Evolutionary conservation across 2,888 invertebrate genomes (phyloP).

Genomic region (Lomographa bimaculata): DNA sequence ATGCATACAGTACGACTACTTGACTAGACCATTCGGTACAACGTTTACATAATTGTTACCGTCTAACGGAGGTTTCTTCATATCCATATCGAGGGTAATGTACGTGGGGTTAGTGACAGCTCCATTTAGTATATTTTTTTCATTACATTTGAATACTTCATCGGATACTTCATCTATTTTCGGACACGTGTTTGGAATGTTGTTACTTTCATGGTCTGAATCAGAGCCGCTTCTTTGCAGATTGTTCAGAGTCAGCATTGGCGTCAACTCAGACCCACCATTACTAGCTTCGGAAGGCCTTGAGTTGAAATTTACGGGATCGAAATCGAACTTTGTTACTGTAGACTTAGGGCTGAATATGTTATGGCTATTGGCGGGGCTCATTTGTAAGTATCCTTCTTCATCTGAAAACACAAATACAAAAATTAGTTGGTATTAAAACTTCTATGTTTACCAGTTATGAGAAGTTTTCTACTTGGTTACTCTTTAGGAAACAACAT

Average conservation of each 20-base stretch:
- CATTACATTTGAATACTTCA: conserved; percentile 68
- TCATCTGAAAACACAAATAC: conserved; percentile 55
- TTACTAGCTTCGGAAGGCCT: conserved; percentile 51
- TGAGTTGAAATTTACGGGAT: conserved; percentile 57
- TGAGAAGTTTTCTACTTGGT: too few relatives aligned
- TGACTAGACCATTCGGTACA: conserved; percentile 75
- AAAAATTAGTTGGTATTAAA: background rate
- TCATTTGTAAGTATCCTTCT: conserved; percentile 86
- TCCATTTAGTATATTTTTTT: conserved; percentile 55
- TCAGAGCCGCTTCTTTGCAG: conserved; percentile 69
- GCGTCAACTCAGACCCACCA: conserved; percentile 74
- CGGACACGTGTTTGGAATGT: conserved; percentile 60
- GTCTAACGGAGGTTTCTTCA: conserved; percentile 67
- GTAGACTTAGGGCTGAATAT: conserved; percentile 83
- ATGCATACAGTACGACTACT: conserved; percentile 53
- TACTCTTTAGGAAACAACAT: too few relatives aligned
- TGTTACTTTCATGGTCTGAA: conserved; percentile 65
- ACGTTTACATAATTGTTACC: conserved; percentile 57
- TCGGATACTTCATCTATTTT: conserved; percentile 69
- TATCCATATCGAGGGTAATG: conserved; percentile 58
- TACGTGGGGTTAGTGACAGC: conserved; percentile 75
- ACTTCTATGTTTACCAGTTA: too few relatives aligned
- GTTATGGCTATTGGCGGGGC: conserved; percentile 63
- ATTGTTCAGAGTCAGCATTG: conserved; percentile 78
- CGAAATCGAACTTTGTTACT: conserved; percentile 80